phyloP scores from a whole-genome alignment of 1,140 invertebrate genomes.

The Drosophila punjabiensis region DNA sequence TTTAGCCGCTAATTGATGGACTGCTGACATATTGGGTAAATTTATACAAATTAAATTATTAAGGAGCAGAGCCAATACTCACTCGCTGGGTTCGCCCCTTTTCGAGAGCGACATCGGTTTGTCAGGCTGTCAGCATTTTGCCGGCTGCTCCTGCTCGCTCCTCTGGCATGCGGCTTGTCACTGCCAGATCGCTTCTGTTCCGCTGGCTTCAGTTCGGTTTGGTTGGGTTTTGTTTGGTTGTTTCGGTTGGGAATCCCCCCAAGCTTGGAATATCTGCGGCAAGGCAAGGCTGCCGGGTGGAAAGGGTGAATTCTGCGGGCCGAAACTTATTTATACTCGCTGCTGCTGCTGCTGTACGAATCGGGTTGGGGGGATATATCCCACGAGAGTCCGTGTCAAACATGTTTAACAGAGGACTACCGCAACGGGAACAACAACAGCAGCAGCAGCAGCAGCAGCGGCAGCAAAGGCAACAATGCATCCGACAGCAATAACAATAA shows the following conservation, averaged over 20 bases:
- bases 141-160: conserved; percentile 22
- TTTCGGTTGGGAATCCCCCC: conserved; percentile 27
- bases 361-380: conserved; percentile 39
- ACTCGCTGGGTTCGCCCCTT: neutral
- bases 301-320: conserved; percentile 65
- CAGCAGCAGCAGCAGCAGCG: conserved; percentile 15
- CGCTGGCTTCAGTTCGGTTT: conserved; percentile 34
- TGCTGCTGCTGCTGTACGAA: neutral
- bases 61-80: conserved; percentile 35
- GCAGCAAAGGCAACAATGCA: conserved; percentile 45
- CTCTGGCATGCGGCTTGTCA: conserved; percentile 72
- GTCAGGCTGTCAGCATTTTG: conserved; percentile 72
- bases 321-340: conserved; percentile 69
- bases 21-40: conserved; percentile 72
- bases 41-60: conserved; percentile 83
- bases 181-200: conserved; percentile 57
- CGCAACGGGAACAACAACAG: conserved; percentile 58
- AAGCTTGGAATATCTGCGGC: conserved; percentile 33
- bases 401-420: conserved; percentile 79
- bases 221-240: conserved; percentile 29
- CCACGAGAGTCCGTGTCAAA: conserved; percentile 78
- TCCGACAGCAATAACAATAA: conserved; percentile 62
- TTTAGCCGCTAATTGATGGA: conserved; percentile 55
- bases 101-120: conserved; percentile 28
- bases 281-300: conserved; percentile 26